A percentile compares a stretch with the other conserved stretches of the same genome.
phyloP scores from a whole-genome alignment of 2,113 vertebrate species.

The Cyprinodon variegatus region DNA sequence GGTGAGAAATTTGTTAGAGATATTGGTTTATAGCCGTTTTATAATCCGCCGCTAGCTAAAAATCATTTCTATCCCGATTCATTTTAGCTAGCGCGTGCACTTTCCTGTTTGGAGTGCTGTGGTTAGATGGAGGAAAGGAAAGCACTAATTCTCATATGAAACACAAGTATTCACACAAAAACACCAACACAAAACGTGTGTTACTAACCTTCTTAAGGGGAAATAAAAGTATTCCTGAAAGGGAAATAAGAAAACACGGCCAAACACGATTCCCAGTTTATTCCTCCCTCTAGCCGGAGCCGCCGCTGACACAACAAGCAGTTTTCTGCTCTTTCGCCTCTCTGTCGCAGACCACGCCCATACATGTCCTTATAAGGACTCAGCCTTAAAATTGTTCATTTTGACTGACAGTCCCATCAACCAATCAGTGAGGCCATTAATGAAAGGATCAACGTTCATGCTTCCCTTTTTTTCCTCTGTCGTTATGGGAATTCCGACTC shows the following conservation, averaged over 20 bases:
- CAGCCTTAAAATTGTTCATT: conserved; percentile 2
- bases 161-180: neutral
- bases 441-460: neutral
- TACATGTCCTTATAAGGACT: conserved; percentile 6
- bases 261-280: conserved; percentile 51
- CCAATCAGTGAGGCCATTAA: conserved; percentile 36
- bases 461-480: conserved; percentile 3
- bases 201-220: conserved; percentile 67
- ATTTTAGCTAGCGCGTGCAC: conserved; percentile 70
- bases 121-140: conserved; percentile 15
- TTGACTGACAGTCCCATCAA: conserved; percentile 21
- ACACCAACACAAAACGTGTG: neutral
- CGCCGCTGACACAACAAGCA: conserved; percentile 49
- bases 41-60: conserved; percentile 46
- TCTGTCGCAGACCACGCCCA: conserved; percentile 46
- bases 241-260: conserved; percentile 43
- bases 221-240: conserved; percentile 61
- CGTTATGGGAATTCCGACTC: neutral
- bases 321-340: conserved; percentile 48
- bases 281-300: conserved; percentile 56
- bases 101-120: conserved; percentile 53
- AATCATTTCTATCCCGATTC: conserved; percentile 43
- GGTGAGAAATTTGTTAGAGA: conserved; percentile 6
- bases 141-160: neutral
- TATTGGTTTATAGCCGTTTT: conserved; percentile 7